Conservation (phyloP, 2,888 invertebrate genomes). For the Cinara cedri region DNA sequence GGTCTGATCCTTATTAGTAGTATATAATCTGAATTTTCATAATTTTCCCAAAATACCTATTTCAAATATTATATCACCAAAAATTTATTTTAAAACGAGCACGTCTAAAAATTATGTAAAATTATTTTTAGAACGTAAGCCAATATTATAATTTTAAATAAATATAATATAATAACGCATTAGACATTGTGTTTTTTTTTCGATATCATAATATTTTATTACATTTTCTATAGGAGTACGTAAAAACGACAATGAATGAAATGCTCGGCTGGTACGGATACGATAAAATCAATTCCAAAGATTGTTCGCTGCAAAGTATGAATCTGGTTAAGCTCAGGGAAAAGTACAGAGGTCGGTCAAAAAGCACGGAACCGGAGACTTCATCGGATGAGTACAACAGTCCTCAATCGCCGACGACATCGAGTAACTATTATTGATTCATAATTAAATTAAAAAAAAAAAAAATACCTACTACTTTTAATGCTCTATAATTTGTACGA, state of each 20-base stretch:
- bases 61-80: too few relatives aligned
- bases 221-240: constrained; percentile 76
- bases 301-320: constrained; percentile 55
- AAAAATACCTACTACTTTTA: too few relatives aligned
- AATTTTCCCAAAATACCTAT: too few relatives aligned
- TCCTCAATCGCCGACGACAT: constrained; percentile 45
- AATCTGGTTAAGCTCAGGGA: constrained; percentile 46
- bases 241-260: constrained; percentile 91
- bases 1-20: too few relatives aligned
- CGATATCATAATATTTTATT: not conserved
- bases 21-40: too few relatives aligned
- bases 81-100: too few relatives aligned
- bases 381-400: constrained; percentile 52
- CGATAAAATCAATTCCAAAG: constrained; percentile 67
- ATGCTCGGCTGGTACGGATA: constrained; percentile 91
- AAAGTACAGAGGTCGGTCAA: constrained; percentile 48
- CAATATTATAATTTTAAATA: too few relatives aligned
- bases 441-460: too few relatives aligned
- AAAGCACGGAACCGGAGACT: constrained; percentile 53
- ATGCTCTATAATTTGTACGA: too few relatives aligned
- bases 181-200: not conserved
- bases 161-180: not conserved
- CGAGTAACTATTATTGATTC: constrained; percentile 36
- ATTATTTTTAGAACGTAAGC: too few relatives aligned
- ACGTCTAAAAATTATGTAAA: too few relatives aligned